Evolutionary conservation across 2,113 vertebrate genomes (phyloP).

Genomic region (Alligator mississippiensis): DNA sequence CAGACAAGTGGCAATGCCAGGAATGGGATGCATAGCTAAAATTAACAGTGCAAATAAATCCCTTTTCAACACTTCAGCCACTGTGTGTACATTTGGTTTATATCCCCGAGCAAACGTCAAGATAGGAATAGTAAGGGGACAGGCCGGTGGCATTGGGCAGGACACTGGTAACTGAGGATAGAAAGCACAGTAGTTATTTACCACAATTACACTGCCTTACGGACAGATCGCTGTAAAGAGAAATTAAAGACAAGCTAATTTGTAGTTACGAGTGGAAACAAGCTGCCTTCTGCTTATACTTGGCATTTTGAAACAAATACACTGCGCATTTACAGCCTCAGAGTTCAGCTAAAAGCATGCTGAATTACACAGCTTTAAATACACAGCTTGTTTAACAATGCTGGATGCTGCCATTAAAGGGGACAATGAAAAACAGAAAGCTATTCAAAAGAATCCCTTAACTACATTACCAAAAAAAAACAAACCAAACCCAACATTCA

Average conservation of each 20-base stretch:
- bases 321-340: background rate
- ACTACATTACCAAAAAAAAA: background rate
- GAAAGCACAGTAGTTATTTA: background rate
- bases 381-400: background rate
- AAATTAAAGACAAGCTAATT: background rate
- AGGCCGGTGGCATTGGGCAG: background rate
- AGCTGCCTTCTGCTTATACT: background rate
- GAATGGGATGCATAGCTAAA: background rate
- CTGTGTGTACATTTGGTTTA: constrained; percentile 33
- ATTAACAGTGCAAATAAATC: constrained; percentile 48
- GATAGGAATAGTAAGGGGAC: background rate
- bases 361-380: background rate
- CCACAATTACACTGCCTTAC: background rate
- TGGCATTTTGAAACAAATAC: background rate
- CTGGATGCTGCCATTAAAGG: background rate
- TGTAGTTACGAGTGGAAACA: background rate
- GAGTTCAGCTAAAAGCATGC: background rate
- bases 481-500: background rate
- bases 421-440: background rate
- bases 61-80: constrained; percentile 26
- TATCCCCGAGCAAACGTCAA: background rate
- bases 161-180: background rate
- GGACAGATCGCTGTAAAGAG: background rate
- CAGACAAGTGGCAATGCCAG: constrained; percentile 13
- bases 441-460: background rate